Evolutionary conservation across 1,140 invertebrate genomes (phyloP).

Genomic region (Thaumetopoea pityocampa): DNA sequence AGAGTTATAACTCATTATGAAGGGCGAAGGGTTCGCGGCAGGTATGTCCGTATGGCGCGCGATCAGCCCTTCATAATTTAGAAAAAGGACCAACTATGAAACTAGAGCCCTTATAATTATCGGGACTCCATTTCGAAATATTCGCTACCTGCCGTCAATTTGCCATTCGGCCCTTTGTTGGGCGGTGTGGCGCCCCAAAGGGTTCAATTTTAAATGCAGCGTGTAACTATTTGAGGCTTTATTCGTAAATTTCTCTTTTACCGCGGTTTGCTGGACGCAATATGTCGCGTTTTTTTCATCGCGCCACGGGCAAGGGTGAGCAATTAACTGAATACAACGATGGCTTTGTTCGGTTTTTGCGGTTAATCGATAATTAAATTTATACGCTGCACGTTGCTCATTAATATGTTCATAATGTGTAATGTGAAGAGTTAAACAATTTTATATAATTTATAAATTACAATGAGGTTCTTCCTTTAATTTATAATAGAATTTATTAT

Average conservation of each 20-base stretch:
- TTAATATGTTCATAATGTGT: not conserved
- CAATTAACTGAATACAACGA: slow-evolving; percentile 64
- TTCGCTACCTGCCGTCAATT: slow-evolving; percentile 75
- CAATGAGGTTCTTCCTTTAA: no score
- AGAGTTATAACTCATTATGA: slow-evolving; percentile 45
- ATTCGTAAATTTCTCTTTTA: slow-evolving; percentile 74
- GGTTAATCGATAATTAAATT: slow-evolving; percentile 40
- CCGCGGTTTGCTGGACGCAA: slow-evolving; percentile 73
- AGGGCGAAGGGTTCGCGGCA: slow-evolving; percentile 58
- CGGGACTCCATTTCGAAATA: slow-evolving; percentile 56
- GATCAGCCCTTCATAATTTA: slow-evolving; percentile 65
- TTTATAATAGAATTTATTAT: no score
- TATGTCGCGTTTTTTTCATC: slow-evolving; percentile 63
- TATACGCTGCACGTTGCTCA: slow-evolving; percentile 2
- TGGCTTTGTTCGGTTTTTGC: slow-evolving; percentile 51
- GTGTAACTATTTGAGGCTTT: slow-evolving; percentile 71
- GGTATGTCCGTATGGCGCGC: slow-evolving; percentile 71
- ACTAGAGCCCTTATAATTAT: slow-evolving; percentile 70
- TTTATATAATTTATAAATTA: no score
- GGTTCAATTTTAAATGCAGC: slow-evolving; percentile 74
- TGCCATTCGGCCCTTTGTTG: slow-evolving; percentile 70
- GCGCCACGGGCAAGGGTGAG: slow-evolving; percentile 52
- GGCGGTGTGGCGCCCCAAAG: slow-evolving; percentile 74
- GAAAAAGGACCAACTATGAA: slow-evolving; percentile 73
- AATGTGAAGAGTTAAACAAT: not conserved